Conservation (phyloP, 2,888 invertebrate genomes). For the Acleris literana region DNA sequence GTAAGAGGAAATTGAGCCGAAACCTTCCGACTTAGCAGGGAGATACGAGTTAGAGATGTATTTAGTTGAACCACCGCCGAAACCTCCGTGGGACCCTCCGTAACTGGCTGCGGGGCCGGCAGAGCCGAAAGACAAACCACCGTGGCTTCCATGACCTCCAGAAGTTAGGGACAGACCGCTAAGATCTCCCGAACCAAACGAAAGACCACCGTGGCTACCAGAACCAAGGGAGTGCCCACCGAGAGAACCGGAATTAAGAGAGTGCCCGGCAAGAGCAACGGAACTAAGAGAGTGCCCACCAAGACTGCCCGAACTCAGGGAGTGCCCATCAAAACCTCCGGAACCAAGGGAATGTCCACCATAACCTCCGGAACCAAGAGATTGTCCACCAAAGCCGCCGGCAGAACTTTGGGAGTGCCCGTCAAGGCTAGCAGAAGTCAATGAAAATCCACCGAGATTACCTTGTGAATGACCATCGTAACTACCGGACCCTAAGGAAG, state of each 20-base stretch:
- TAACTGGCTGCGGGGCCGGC: constrained; percentile 58
- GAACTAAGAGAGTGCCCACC: constrained; percentile 28
- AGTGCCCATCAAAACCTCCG: constrained; percentile 20
- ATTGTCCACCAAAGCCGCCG: constrained; percentile 44
- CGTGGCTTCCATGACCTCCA: constrained; percentile 31
- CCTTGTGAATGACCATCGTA: constrained; percentile 35
- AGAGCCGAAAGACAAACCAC: constrained; percentile 52
- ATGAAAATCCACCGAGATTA: constrained; percentile 43
- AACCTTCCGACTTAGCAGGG: constrained; percentile 62
- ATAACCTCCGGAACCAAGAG: constrained; percentile 1
- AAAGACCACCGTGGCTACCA: constrained; percentile 46
- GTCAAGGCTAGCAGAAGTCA: constrained; percentile 15
- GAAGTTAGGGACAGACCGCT: constrained; percentile 41
- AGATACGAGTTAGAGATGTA: constrained; percentile 59
- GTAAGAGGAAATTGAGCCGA: constrained; percentile 58
- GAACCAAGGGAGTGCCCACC: constrained; percentile 25
- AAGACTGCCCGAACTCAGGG: constrained; percentile 45
- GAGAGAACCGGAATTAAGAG: constrained; percentile 45
- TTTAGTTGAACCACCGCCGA: constrained; percentile 63
- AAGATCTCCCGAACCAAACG: constrained; percentile 37
- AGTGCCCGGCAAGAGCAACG: constrained; percentile 13
- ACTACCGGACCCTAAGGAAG: constrained; percentile 20
- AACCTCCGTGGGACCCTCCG: constrained; percentile 57
- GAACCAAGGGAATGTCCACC: constrained; percentile 39
- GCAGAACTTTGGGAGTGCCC: constrained; percentile 24